phyloP scores from a whole-genome alignment of 2,113 vertebrate genomes.

The Erythrocercus mccallii region DNA sequence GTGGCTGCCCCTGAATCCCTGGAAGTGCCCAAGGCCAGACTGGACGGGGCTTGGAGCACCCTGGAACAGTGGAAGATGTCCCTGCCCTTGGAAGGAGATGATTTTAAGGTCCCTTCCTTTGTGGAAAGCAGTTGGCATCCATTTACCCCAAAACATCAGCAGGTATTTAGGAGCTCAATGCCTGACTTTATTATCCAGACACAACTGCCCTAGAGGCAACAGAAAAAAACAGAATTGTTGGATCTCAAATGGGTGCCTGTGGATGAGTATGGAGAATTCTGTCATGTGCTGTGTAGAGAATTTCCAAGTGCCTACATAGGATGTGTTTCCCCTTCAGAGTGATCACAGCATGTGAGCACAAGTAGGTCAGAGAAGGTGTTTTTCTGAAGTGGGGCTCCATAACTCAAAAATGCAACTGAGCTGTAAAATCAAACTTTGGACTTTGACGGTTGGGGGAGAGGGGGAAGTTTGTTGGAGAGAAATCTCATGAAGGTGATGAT shows the following conservation, averaged over 20 bases:
- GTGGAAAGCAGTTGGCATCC: not conserved
- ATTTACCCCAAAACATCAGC: not conserved
- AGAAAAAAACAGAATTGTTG: not conserved
- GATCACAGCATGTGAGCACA: not conserved
- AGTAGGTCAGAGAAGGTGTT: not conserved
- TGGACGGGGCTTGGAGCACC: rapidly evolving
- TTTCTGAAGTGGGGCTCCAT: not conserved
- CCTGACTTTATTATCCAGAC: not conserved
- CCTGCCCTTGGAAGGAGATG: not conserved
- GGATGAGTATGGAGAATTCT: not conserved
- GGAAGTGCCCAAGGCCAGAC: not conserved
- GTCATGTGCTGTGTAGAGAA: not conserved
- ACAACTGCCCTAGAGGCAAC: not conserved
- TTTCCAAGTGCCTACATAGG: not conserved
- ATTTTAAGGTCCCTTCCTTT: not conserved
- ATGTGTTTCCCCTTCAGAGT: not conserved
- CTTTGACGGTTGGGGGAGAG: not conserved
- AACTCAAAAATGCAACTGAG: not conserved
- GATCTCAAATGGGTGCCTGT: not conserved
- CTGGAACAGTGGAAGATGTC: not conserved
- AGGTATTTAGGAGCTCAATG: not conserved
- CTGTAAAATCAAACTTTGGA: not conserved
- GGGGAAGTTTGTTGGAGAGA: not conserved
- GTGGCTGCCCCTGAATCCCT: not conserved
- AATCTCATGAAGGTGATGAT: not conserved